Conservation (phyloP, 2,888 invertebrate genomes). For the Phragmatobia fuliginosa region DNA sequence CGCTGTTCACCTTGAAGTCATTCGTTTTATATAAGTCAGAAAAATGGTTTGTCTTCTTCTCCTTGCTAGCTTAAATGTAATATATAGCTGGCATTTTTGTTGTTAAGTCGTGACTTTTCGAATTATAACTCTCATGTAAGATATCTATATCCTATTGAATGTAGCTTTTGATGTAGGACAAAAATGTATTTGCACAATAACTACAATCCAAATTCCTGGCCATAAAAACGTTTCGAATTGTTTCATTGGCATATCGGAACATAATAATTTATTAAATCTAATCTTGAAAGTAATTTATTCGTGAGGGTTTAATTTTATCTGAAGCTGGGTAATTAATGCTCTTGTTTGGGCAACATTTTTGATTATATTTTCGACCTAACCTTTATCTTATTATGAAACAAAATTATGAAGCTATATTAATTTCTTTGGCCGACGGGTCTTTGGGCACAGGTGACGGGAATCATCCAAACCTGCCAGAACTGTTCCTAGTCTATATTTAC, state of each 20-base stretch:
- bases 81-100: not conserved
- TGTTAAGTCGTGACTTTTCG: not conserved
- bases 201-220: not conserved
- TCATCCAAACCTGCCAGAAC: conserved; percentile 49
- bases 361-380: not conserved
- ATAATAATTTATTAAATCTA: conserved; percentile 8
- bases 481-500: conserved; percentile 59
- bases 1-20: not conserved
- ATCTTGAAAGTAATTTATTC: conserved; percentile 16
- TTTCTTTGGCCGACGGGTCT: conserved; percentile 21
- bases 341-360: not conserved
- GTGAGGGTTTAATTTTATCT: conserved; percentile 12
- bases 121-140: not conserved
- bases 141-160: too few relatives aligned
- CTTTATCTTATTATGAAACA: not conserved
- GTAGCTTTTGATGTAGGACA: not conserved
- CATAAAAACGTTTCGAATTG: not conserved
- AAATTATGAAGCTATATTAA: conserved; percentile 12
- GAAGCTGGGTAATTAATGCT: conserved; percentile 9
- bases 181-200: not conserved
- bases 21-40: not conserved
- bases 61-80: too few relatives aligned
- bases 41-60: not conserved
- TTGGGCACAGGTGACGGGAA: conserved; percentile 50
- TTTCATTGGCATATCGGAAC: not conserved